Evolutionary conservation across 2,888 invertebrate genomes (phyloP), one percentile per base, ranked within the genome.

Genomic region (Lottia gigantea): DNA sequence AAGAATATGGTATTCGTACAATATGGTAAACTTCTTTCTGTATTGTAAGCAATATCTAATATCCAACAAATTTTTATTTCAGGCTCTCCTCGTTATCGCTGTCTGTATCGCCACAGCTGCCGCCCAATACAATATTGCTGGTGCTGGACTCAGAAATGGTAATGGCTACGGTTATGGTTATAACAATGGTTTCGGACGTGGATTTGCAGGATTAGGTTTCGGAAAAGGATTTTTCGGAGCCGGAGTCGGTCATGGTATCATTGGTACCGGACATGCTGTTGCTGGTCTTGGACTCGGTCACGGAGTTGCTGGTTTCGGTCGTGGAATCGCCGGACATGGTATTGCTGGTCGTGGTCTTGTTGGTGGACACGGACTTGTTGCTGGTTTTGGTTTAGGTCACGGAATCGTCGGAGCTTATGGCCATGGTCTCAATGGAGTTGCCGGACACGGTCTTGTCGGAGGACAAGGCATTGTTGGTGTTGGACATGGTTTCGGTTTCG

Each of bases 51-150:
- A 40, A 40, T 40, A 1, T 55, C 19, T 19, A 0, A 23, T 55
- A 6, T 61, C 47, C 2, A 7, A 4, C n/a, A n/a, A 25, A 16
- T 31, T 16, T 23, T 45, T 69, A n/a, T 15, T 65, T 19, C 40
- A 40, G 23, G 25, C 47, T 31, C 23, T 25, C 26, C 19, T 62
- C 15, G 62, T 46, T 25, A 45, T 45, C 19, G 69, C 47, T 40
- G 55, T 69, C 19, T 65, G 47, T 46, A 31, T 64, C 25, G 69
- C 69, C 40, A 61, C 55, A 3, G 69, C 45, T 23, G 31, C 40
- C n/a, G 69, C 49, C n/a, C 55, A 64, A 49, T 64, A 64, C 25
- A 23, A 19, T 8, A 12, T 23, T 55, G 55, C 55, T 14, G 55
- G 55, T 3, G 14, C 3, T 19, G 55, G 55, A 55, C 55, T 55